Evolutionary conservation across 2,888 invertebrate species (phyloP).

Genomic region (Corythucha ciliata): DNA sequence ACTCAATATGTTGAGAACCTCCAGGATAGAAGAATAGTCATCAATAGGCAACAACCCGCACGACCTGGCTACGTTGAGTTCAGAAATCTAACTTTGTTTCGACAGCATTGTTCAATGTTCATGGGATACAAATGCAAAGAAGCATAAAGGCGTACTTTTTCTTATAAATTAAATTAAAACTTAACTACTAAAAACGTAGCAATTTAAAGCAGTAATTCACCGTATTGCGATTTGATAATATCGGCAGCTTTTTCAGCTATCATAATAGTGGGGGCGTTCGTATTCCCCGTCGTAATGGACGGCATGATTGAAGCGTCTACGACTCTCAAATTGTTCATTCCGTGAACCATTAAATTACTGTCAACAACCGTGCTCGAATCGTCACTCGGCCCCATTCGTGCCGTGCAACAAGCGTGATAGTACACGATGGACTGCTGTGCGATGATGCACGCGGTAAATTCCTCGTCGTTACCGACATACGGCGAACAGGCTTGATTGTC

Average conservation of each 20-base stretch:
- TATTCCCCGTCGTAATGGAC: background rate
- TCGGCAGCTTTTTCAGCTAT: background rate
- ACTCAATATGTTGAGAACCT: too few species aligned
- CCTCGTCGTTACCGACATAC: background rate
- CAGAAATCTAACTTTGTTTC: too few species aligned
- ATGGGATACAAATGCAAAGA: background rate
- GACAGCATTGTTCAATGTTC: background rate
- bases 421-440: background rate
- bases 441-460: slow-evolving; percentile 4
- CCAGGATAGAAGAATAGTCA: too few species aligned
- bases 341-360: background rate
- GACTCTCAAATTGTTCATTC: background rate
- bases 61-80: too few species aligned
- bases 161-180: too few species aligned
- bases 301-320: slow-evolving; percentile 1
- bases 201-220: too few species aligned
- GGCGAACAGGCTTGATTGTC: too few species aligned
- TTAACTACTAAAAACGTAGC: too few species aligned
- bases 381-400: slow-evolving; percentile 1
- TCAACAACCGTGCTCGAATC: slow-evolving; percentile 30
- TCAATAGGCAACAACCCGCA: too few species aligned
- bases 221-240: slow-evolving; percentile 1
- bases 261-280: background rate
- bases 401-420: slow-evolving; percentile 12
- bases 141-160: background rate